A percentile compares a stretch with the other conserved stretches of the same genome.
These are phyloP conservation scores for Cisticola juncidis DNA, from an alignment of 2,113 vertebrate species.

Conservation along the genomic window DNA sequence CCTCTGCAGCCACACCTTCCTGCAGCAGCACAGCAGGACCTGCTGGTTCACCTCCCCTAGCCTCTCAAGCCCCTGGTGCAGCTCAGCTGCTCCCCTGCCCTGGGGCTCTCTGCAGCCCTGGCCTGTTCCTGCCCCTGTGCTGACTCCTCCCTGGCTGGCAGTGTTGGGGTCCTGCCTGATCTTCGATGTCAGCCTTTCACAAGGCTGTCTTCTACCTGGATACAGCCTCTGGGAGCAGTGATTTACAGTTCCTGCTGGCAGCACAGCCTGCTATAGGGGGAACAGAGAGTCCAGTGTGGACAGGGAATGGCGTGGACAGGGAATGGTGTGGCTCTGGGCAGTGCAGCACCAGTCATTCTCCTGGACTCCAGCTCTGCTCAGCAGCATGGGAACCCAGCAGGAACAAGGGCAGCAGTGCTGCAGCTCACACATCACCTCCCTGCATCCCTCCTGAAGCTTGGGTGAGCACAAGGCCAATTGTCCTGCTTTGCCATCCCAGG, in stretches of 20 bases:
- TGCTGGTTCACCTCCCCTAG: accelerated
- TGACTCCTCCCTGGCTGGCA: not conserved
- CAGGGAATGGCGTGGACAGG: accelerated
- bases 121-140: not conserved
- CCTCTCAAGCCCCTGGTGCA: accelerated
- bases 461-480: not conserved
- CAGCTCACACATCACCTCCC: not conserved
- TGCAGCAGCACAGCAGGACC: not conserved
- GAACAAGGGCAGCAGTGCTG: not conserved
- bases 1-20: not conserved
- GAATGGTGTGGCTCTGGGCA: not conserved
- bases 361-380: not conserved
- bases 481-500: accelerated
- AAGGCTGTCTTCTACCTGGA: not conserved
- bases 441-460: accelerated
- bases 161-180: not conserved
- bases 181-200: not conserved
- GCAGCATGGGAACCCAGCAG: not conserved
- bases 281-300: accelerated
- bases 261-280: not conserved
- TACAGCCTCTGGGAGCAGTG: not conserved
- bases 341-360: not conserved
- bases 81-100: not conserved
- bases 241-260: not conserved
- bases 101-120: not conserved